Conservation (phyloP, 2,797 vertebrate species). For the Oreonectes daqikongensis region DNA sequence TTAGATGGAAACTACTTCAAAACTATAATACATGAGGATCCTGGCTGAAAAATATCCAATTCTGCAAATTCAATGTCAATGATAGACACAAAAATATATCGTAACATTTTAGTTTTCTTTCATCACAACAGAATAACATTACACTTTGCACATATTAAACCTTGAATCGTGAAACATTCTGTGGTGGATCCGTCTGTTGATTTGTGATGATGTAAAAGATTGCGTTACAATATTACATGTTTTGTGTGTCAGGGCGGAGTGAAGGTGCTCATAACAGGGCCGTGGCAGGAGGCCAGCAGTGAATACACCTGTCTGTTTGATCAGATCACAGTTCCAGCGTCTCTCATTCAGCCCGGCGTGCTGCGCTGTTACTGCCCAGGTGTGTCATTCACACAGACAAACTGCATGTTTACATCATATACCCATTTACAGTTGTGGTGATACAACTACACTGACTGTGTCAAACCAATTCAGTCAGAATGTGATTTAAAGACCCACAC, state of each 20-base stretch:
- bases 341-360: constrained; percentile 96
- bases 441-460: background rate
- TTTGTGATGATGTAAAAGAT: background rate
- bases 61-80: too few species aligned
- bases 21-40: too few species aligned
- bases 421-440: background rate
- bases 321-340: constrained; percentile 97
- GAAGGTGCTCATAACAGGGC: constrained; percentile 97
- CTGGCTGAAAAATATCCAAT: too few species aligned
- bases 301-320: constrained; percentile 99
- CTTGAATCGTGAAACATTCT: background rate
- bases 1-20: too few species aligned
- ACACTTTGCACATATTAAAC: background rate
- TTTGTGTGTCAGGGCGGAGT: constrained; percentile 87
- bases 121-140: too few species aligned
- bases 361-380: constrained; percentile 99
- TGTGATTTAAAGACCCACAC: background rate
- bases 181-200: background rate
- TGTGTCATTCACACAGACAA: constrained; percentile 66
- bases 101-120: too few species aligned
- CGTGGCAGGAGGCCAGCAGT: constrained; percentile 95
- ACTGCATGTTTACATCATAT: background rate
- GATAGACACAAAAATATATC: too few species aligned
- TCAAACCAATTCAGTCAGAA: background rate
- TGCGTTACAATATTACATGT: background rate